Evolutionary conservation across 1,140 invertebrate species (phyloP).

Genomic region (Brachionus plicatilis): DNA sequence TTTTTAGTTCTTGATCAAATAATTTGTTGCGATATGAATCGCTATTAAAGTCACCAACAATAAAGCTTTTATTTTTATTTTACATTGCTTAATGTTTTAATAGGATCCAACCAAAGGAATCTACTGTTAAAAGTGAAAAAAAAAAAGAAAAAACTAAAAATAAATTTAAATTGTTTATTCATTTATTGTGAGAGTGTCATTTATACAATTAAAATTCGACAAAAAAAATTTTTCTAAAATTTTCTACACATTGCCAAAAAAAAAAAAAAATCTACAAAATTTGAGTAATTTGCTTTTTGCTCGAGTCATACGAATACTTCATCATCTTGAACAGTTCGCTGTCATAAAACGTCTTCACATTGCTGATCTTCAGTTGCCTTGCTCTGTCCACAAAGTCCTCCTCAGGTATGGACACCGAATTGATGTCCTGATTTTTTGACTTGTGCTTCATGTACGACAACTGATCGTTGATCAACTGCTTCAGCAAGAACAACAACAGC

Average conservation of each 20-base stretch:
- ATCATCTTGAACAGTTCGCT: slow-evolving; percentile 85
- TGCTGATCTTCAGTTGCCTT: slow-evolving; percentile 81
- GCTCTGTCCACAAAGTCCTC: slow-evolving; percentile 56
- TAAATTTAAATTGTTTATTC: no score
- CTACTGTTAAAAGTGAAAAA: no score
- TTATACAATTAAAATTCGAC: no score
- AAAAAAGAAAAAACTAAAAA: no score
- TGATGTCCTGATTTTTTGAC: slow-evolving; percentile 56
- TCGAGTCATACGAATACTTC: slow-evolving; percentile 76
- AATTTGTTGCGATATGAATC: no score
- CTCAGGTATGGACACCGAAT: slow-evolving; percentile 16
- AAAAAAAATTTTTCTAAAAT: background rate
- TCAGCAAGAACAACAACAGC: slow-evolving; percentile 85
- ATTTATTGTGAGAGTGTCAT: no score
- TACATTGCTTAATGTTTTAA: no score
- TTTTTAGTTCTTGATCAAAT: no score
- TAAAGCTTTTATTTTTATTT: no score
- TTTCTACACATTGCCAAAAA: background rate
- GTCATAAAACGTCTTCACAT: slow-evolving; percentile 82
- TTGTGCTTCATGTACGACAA: slow-evolving; percentile 54
- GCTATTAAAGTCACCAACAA: no score
- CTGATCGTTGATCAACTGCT: slow-evolving; percentile 85
- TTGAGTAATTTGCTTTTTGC: slow-evolving; percentile 77
- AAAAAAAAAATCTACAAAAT: slow-evolving; percentile 57
- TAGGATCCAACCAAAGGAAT: no score